Evolutionary conservation across 2,888 invertebrate genomes (phyloP).

Genomic region (Brachyptera putata): DNA sequence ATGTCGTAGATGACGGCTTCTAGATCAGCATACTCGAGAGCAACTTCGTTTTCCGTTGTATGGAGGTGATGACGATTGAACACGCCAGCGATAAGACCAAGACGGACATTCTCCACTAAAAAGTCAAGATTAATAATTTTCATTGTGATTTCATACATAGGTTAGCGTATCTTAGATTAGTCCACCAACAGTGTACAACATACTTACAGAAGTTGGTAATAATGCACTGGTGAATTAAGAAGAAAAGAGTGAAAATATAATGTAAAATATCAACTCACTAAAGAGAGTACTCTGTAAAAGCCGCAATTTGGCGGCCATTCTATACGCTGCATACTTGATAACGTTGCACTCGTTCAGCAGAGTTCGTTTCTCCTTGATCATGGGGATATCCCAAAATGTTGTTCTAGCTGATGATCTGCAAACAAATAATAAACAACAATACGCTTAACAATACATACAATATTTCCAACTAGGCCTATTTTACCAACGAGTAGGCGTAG

Average conservation of each 20-base stretch:
- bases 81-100: conserved; percentile 61
- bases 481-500: too few species aligned
- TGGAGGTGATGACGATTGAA: conserved; percentile 68
- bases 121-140: conserved; percentile 27
- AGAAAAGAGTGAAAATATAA: conserved; percentile 33
- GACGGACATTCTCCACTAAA: conserved; percentile 49
- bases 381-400: background rate
- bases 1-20: conserved; percentile 70
- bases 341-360: conserved; percentile 58
- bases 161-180: background rate
- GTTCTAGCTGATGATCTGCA: too few species aligned
- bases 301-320: conserved; percentile 68
- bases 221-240: too few species aligned
- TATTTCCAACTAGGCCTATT: too few species aligned
- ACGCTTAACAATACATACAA: too few species aligned
- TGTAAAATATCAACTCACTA: too few species aligned
- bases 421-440: too few species aligned
- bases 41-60: conserved; percentile 61
- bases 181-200: background rate
- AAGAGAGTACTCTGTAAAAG: conserved; percentile 58
- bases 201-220: too few species aligned
- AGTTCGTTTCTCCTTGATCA: conserved; percentile 5
- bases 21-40: conserved; percentile 62
- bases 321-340: conserved; percentile 71
- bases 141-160: background rate